Percentiles rank a stretch among this genome's conserved stretches.
Evolutionary conservation across 2,113 vertebrate genomes (phyloP).

Genomic region (Pelecanus crispus): DNA sequence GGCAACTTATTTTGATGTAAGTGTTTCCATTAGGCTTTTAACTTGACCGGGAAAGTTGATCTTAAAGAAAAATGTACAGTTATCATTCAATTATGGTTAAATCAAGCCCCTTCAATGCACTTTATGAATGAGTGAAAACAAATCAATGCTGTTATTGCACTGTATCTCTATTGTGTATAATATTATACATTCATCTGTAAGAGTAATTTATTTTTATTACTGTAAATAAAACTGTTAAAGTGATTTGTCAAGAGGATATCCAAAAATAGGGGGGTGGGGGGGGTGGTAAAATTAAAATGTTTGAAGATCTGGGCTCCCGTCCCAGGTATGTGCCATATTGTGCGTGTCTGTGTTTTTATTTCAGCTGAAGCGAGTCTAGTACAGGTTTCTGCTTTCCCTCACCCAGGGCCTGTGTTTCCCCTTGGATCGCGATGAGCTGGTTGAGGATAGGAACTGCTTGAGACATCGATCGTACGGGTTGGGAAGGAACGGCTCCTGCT

Average conservation of each 20-base stretch:
- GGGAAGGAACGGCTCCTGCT: not conserved
- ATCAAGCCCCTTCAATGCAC: slow-evolving; percentile 60
- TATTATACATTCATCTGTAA: slow-evolving; percentile 75
- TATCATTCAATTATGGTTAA: not conserved
- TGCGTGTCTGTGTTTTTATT: not conserved
- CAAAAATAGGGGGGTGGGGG: not conserved
- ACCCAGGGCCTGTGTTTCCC: accelerated
- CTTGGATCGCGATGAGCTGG: not conserved
- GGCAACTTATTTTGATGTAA: not conserved
- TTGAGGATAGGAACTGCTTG: not conserved
- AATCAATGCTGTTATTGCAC: slow-evolving; percentile 65
- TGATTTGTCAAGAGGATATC: slow-evolving; percentile 55
- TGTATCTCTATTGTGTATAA: slow-evolving; percentile 69
- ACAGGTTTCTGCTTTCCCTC: not conserved
- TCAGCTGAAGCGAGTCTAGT: not conserved
- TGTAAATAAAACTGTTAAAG: slow-evolving; percentile 71
- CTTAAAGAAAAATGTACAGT: not conserved
- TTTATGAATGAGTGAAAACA: slow-evolving; percentile 58
- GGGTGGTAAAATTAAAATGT: slow-evolving; percentile 15
- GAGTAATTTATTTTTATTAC: slow-evolving; percentile 82
- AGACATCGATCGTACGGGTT: not conserved
- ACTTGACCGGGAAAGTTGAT: not conserved
- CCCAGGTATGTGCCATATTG: slow-evolving; percentile 44
- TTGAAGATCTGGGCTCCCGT: slow-evolving; percentile 33
- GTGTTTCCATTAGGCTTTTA: not conserved